Conservation (phyloP, 2,113 vertebrate genomes). For the Taxidea taxus region DNA sequence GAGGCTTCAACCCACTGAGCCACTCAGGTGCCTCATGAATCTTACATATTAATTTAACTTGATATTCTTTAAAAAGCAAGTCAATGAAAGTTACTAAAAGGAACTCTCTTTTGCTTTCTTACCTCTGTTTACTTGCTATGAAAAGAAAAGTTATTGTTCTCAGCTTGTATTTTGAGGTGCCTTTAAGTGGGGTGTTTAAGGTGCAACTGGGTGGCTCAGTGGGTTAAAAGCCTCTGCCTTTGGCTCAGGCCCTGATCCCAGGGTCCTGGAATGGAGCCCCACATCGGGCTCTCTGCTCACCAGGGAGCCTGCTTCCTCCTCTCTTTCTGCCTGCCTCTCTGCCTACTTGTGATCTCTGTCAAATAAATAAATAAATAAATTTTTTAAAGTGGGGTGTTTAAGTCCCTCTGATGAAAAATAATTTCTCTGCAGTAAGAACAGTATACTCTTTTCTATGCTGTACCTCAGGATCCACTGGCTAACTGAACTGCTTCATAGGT, state of each 20-base stretch:
- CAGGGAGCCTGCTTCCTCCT: no score
- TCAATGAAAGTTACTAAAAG: conserved; percentile 19
- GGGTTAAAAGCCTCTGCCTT: no score
- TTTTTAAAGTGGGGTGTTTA: neutral
- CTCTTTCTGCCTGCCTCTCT: no score
- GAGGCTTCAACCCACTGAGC: no score
- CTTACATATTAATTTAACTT: neutral
- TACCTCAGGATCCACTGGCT: neutral
- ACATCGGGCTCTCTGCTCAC: no score
- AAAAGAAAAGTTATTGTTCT: neutral
- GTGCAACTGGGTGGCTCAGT: no score
- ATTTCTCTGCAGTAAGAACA: neutral
- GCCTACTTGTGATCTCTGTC: no score
- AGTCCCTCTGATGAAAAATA: neutral
- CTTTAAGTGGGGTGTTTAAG: neutral
- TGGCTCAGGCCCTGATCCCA: no score
- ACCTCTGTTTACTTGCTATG: neutral
- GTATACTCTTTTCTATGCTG: neutral
- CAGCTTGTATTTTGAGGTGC: neutral
- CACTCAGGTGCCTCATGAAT: no score
- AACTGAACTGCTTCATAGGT: neutral
- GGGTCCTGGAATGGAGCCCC: no score
- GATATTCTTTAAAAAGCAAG: conserved; percentile 43
- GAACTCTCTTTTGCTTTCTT: neutral
- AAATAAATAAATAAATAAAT: no score